These are phyloP conservation scores for Desoria tigrina DNA, from an alignment of 2,888 invertebrate species.

Conservation along the genomic window DNA sequence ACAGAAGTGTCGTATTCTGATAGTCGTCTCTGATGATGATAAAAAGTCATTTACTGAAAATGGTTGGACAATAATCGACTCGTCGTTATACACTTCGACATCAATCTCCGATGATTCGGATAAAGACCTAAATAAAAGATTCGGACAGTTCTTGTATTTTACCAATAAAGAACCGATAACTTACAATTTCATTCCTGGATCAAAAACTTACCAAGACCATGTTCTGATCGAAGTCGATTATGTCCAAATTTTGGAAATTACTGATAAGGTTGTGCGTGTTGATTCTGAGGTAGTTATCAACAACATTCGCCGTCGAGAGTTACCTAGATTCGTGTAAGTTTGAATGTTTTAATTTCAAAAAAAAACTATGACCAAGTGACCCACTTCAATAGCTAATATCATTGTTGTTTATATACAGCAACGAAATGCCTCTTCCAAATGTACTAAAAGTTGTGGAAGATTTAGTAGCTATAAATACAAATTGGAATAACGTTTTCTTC, in stretches of 20 bases:
- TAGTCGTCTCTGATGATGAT: constrained; percentile 31
- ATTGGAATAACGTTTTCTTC: neutral
- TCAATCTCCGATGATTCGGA: constrained; percentile 1
- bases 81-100: constrained; percentile 24
- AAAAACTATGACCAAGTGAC: neutral
- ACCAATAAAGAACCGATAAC: constrained; percentile 25
- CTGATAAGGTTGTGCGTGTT: constrained; percentile 68
- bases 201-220: constrained; percentile 63
- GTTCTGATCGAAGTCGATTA: constrained; percentile 67
- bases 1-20: constrained; percentile 35
- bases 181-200: constrained; percentile 67
- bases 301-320: constrained; percentile 71
- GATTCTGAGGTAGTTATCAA: constrained; percentile 71
- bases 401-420: too few relatives aligned
- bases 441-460: constrained; percentile 19
- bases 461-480: constrained; percentile 3
- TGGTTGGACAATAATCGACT: constrained; percentile 25
- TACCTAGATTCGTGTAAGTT: constrained; percentile 68
- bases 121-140: constrained; percentile 31
- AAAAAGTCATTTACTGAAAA: constrained; percentile 4
- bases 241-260: constrained; percentile 69
- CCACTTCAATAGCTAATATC: too few relatives aligned
- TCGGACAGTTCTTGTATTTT: constrained; percentile 41
- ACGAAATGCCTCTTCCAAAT: constrained; percentile 34
- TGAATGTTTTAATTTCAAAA: too few relatives aligned